Base-by-base conservation (phyloP, 2,797 vertebrate species). In the Coregonus sp. region DNA sequence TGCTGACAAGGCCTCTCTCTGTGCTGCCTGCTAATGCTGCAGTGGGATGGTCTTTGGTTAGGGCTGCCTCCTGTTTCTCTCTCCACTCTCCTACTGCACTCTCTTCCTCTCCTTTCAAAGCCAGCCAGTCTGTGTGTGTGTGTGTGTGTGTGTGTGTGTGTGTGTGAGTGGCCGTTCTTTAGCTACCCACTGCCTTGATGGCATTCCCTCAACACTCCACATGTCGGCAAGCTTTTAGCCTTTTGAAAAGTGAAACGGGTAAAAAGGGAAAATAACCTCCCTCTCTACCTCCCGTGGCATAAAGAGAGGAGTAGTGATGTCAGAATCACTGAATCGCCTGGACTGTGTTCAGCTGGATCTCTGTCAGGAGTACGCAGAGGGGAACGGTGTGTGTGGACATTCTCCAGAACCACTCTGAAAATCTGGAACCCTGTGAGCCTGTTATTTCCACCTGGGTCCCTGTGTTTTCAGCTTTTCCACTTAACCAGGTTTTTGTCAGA, bases 241-340 rank as follows among this genome's bases (percentile, higher is more conserved):
- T 50, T 72, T 76, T 56, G 71, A 78, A 63, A 80, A 72, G 40
- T 47, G 40, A 47, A 47, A 9, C 40, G 5, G 3, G 29, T 37
- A 37, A 18, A 37, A 40, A 54, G 35, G 31, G 33, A 12, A 18
- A 47, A 56, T 12, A 40, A 61, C 20, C 2, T 47, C 40, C 40
- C 12, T 18, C 52, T 16, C 40, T 47, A 7, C 40, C 40, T 47
- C 52, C 52, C 52, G 59, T 70, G 76, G 85, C 83, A 89, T 87
- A 77, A 83, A 80, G 75, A 79, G 79, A 50, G 11, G 71, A 56
- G 84, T 25, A 84, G 85, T 93, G 89, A 93, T 89, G 91, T 93
- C 90, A 93, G 83, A 85, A 82, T 81, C 82, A 86, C 90, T 92
- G 83, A 84, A 82, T 81, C 80, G 87, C 86, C 86, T 81, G 87